Conservation (phyloP, 2,888 invertebrate species). For the Oithona nana region DNA sequence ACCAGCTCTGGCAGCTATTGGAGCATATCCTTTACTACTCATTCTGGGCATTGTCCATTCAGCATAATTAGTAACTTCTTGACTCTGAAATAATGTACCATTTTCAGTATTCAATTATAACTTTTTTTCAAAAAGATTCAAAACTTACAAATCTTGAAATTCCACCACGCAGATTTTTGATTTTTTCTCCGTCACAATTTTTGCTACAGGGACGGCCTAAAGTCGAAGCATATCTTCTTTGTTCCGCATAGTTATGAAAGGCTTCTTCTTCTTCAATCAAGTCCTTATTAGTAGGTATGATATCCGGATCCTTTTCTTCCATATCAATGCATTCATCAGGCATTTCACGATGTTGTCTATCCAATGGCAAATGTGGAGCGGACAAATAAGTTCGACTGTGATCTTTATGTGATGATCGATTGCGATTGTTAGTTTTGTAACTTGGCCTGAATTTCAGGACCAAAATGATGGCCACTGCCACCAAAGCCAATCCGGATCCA, state of each 20-base stretch:
- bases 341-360: background rate
- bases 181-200: background rate
- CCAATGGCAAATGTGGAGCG: background rate
- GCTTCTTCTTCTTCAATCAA: background rate
- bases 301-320: slow-evolving; percentile 6
- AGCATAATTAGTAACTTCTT: slow-evolving; percentile 11
- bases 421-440: background rate
- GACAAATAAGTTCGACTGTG: background rate
- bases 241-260: background rate
- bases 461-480: slow-evolving; percentile 12
- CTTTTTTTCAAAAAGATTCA: background rate
- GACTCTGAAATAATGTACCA: slow-evolving; percentile 1
- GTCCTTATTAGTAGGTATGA: slow-evolving; percentile 3
- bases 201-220: background rate
- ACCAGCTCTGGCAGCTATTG: background rate
- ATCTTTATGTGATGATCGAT: background rate
- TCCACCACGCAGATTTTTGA: background rate
- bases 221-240: background rate
- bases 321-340: slow-evolving; percentile 12
- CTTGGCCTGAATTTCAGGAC: background rate
- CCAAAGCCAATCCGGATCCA: slow-evolving; percentile 1
- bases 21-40: slow-evolving; percentile 13
- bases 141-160: background rate
- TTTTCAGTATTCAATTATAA: background rate
- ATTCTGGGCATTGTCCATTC: slow-evolving; percentile 13